Percentiles rank a stretch among this genome's conserved stretches.
phyloP scores from a whole-genome alignment of 2,888 invertebrate genomes.

The Spialia ferax region DNA sequence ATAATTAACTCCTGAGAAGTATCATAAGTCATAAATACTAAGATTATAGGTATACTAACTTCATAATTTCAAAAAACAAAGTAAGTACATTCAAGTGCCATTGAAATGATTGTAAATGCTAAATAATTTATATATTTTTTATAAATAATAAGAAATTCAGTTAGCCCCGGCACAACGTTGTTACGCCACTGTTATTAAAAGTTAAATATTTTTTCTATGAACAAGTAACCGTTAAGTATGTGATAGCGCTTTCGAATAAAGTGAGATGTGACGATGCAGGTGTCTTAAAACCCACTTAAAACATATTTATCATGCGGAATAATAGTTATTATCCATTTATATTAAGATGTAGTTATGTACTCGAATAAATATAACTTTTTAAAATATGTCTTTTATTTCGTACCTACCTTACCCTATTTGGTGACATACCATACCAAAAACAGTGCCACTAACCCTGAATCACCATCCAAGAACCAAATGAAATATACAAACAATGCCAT shows the following conservation, averaged over 20 bases:
- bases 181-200: slow-evolving; percentile 63
- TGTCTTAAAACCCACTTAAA: slow-evolving; percentile 78
- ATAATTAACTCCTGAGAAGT: neutral
- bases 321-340: slow-evolving; percentile 84
- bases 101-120: slow-evolving; percentile 29
- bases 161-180: slow-evolving; percentile 63
- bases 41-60: neutral
- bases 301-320: slow-evolving; percentile 84
- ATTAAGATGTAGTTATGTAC: slow-evolving; percentile 87
- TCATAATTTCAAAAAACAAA: slow-evolving; percentile 50
- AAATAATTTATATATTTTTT: slow-evolving; percentile 35
- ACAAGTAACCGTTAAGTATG: slow-evolving; percentile 73
- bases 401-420: neutral
- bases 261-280: slow-evolving; percentile 67
- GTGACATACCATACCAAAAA: no score
- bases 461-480: no score
- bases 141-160: slow-evolving; percentile 53
- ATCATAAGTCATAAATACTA: slow-evolving; percentile 2
- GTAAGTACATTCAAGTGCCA: slow-evolving; percentile 47
- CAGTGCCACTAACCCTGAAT: no score
- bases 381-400: slow-evolving; percentile 60
- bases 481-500: no score
- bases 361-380: slow-evolving; percentile 87
- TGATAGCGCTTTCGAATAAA: slow-evolving; percentile 74
- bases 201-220: slow-evolving; percentile 76